A percentile compares a stretch with the other conserved stretches of the same genome.
phyloP scores from a whole-genome alignment of 2,888 invertebrate genomes.

The Himalopsyche tibetana region DNA sequence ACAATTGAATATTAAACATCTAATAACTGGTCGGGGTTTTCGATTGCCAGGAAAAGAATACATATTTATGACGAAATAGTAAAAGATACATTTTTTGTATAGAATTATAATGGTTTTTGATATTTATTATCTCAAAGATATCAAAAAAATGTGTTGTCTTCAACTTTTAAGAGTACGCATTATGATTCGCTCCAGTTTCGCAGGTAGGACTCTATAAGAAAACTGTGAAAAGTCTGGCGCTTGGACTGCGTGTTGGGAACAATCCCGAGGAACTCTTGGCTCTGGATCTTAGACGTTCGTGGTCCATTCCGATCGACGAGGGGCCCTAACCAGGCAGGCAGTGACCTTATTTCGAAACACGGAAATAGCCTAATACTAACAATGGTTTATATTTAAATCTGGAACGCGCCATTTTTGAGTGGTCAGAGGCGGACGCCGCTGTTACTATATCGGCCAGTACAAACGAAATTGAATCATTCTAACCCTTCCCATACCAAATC shows the following conservation, averaged over 20 bases:
- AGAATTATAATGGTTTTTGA: too few species aligned
- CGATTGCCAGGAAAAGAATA: too few species aligned
- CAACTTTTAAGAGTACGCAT: too few species aligned
- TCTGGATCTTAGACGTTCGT: background rate
- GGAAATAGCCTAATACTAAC: conserved; percentile 59
- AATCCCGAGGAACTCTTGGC: background rate
- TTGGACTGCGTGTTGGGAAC: conserved; percentile 32
- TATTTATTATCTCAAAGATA: too few species aligned
- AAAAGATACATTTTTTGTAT: too few species aligned
- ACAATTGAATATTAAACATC: too few species aligned
- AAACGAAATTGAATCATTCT: conserved; percentile 25
- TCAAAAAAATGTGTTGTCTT: too few species aligned
- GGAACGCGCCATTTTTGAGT: conserved; percentile 48
- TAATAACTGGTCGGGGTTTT: too few species aligned
- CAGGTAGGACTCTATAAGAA: background rate
- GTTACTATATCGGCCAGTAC: conserved; percentile 19
- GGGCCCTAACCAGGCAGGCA: conserved; percentile 53
- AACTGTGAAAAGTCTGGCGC: conserved; percentile 43
- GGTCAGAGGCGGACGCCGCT: conserved; percentile 22
- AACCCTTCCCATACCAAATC: background rate
- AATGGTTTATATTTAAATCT: conserved; percentile 57
- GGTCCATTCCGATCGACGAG: conserved; percentile 37
- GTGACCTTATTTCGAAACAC: conserved; percentile 57
- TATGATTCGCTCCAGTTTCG: background rate
- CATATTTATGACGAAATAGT: too few species aligned